Conservation (phyloP, 2,797 vertebrate genomes). For the Microctenopoma lineatum region DNA sequence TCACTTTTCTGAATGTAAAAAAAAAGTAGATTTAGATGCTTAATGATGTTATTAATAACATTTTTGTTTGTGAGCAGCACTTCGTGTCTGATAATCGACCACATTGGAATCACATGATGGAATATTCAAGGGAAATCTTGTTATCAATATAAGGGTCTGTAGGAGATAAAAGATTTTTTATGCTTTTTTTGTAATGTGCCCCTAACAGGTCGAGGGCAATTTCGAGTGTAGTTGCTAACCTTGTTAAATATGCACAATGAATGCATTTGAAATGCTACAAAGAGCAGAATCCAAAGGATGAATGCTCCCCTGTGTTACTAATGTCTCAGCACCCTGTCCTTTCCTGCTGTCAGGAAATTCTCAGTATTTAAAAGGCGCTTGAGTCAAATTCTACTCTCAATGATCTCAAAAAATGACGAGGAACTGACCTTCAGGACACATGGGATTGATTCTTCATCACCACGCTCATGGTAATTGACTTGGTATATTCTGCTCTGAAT, state of each 20-base stretch:
- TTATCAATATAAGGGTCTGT: too few species aligned
- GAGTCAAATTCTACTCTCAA: conserved; percentile 61
- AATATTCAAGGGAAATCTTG: too few species aligned
- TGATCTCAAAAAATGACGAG: conserved; percentile 73
- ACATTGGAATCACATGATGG: too few species aligned
- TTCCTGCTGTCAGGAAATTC: conserved; percentile 69
- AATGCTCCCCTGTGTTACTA: conserved; percentile 58
- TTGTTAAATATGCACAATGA: conserved; percentile 20
- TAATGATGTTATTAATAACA: too few species aligned
- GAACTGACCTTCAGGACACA: conserved; percentile 77
- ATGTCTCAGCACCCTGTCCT: conserved; percentile 63
- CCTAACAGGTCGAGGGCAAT: background rate
- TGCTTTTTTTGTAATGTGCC: background rate
- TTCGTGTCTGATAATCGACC: too few species aligned
- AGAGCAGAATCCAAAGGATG: conserved; percentile 34
- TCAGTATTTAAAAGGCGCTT: conserved; percentile 61
- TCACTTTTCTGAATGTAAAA: too few species aligned
- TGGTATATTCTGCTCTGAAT: conserved; percentile 72
- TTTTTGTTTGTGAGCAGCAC: too few species aligned
- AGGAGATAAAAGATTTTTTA: background rate
- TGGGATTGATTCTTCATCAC: conserved; percentile 74
- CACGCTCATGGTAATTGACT: conserved; percentile 75
- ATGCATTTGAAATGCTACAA: conserved; percentile 37
- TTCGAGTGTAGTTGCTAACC: conserved; percentile 31
- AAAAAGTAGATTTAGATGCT: too few species aligned